These are phyloP conservation scores for Nipponia nippon DNA, from an alignment of 2,113 vertebrate species.

Conservation along the genomic window DNA sequence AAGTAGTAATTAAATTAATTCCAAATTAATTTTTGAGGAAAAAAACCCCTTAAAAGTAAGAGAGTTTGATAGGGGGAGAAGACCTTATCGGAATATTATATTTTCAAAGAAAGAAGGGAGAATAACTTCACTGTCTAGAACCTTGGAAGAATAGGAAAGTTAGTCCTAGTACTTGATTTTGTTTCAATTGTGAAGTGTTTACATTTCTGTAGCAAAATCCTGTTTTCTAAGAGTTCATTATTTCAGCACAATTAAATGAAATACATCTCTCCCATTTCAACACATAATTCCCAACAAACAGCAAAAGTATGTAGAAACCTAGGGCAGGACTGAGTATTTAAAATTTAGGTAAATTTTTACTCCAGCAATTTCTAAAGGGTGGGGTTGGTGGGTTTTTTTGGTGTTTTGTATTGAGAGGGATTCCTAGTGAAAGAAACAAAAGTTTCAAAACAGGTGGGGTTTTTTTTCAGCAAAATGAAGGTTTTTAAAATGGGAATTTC, in stretches of 20 bases:
- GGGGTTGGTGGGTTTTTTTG: neutral
- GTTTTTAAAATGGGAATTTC: slow-evolving; percentile 31
- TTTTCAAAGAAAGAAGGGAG: neutral
- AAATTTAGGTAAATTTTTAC: neutral
- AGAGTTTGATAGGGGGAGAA: neutral
- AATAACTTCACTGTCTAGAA: neutral
- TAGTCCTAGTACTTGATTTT: neutral
- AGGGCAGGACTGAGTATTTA: neutral
- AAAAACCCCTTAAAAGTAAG: neutral
- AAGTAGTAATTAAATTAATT: neutral
- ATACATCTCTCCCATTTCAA: neutral
- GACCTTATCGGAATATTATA: neutral
- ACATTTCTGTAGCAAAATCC: neutral
- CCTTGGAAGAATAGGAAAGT: neutral
- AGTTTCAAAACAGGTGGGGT: neutral
- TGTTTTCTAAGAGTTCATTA: neutral
- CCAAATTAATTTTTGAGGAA: neutral
- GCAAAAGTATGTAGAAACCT: neutral
- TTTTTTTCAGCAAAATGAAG: neutral
- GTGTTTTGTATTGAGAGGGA: neutral
- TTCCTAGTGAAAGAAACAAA: neutral
- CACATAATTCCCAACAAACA: neutral
- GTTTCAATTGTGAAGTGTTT: neutral
- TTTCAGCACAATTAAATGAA: neutral
- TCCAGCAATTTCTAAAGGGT: neutral